These are phyloP conservation scores for Mactromeris polynyma DNA, from an alignment of 2,888 invertebrate genomes.

Conservation along the genomic window DNA sequence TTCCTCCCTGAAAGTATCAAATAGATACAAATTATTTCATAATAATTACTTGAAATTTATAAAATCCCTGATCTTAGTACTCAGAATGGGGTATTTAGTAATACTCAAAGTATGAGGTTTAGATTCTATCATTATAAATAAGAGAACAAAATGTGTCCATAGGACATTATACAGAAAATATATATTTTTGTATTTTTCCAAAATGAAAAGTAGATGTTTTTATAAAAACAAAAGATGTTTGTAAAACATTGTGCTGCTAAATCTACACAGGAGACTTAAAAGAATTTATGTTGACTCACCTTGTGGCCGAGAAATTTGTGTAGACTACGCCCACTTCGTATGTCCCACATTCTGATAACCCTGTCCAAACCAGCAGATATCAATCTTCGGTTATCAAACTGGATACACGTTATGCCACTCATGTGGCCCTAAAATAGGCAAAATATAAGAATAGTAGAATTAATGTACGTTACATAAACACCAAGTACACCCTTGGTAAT, in stretches of 20 bases:
- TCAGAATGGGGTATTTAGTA: no score
- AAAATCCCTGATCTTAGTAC: no score
- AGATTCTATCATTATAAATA: no score
- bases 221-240: no score
- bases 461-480: neutral
- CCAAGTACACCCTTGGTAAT: neutral
- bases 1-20: slow-evolving; percentile 71
- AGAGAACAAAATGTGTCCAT: no score
- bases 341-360: slow-evolving; percentile 84
- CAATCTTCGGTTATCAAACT: slow-evolving; percentile 82
- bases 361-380: slow-evolving; percentile 84
- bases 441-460: neutral
- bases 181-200: no score
- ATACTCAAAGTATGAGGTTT: no score
- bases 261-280: no score
- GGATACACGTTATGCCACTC: slow-evolving; percentile 81
- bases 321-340: slow-evolving; percentile 83
- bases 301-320: slow-evolving; percentile 86
- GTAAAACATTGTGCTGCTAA: no score
- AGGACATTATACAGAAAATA: no score
- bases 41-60: no score
- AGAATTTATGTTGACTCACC: slow-evolving; percentile 66
- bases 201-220: no score
- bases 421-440: slow-evolving; percentile 81
- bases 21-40: neutral